Base-by-base conservation (phyloP, 2,113 vertebrate genomes). In the Scomber colias region DNA sequence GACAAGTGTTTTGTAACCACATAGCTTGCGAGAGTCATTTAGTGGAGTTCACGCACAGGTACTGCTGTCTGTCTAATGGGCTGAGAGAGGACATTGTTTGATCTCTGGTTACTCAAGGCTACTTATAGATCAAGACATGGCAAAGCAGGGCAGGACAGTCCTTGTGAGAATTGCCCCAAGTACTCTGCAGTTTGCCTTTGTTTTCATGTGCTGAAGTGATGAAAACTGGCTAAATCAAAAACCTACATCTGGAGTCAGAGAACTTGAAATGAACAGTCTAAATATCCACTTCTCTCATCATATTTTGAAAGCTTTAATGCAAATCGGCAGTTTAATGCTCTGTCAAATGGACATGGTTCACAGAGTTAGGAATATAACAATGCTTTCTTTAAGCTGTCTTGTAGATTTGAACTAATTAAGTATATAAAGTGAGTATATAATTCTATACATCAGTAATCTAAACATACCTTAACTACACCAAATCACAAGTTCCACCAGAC, bases 1-100 rank as follows among this genome's bases (percentile, higher is more conserved):
- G 89, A 90, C 89, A 90, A 62, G 82, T 92, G 86, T 91, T 90
- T 88, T 88, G 87, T 87, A 90, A 86, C 80, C 75, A 75, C 81
- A 83, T 88, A 60, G 72, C 79, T 72, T 3, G 64, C 21, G 13
- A 81, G 75, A 85, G 87, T 63, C 77, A 57, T 79, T 87, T 71
- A 75, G 50, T 5, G 6, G 56, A 46, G 84, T 87, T 89, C 63
- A 84, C 27, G 65, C 66, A 44, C 77, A 55, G 76, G 78, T 78
- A 63, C 63, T 3, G 64, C 71, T 74, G 77, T 86, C 75, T 49
- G 40, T 75, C 61, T 77, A 55, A 79, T 74, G 73, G 48, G 56
- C 54, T n/a, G 48, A 68, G n/a, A 56, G 61, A 67, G 50, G 66
- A 64, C 19, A 4, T 40, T 44, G 71, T 75, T 88, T 72, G 68